Percentiles rank a stretch among this genome's conserved stretches.
phyloP scores from a whole-genome alignment of 2,888 invertebrate species.

The Seira ritae region DNA sequence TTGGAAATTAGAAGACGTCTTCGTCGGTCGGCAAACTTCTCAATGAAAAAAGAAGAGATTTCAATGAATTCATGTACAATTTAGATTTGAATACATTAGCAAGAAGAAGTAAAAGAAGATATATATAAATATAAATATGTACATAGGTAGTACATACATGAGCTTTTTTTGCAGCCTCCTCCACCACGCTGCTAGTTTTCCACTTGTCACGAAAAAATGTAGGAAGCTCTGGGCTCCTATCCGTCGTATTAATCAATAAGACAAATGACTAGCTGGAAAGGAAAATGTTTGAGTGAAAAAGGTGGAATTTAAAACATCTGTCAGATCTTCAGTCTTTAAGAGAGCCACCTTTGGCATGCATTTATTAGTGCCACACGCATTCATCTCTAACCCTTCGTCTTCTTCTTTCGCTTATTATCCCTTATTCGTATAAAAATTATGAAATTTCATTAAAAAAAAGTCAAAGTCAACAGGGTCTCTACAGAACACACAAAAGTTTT shows the following conservation, averaged over 20 bases:
- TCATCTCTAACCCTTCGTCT: neutral
- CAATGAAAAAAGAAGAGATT: conserved; percentile 42
- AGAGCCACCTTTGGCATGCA: conserved; percentile 60
- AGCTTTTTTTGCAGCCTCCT: neutral
- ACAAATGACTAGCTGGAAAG: conserved; percentile 62
- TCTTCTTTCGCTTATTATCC: neutral
- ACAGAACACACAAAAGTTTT: too few relatives aligned
- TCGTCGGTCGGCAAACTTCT: conserved; percentile 43
- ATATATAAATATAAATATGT: neutral
- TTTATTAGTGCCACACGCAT: conserved; percentile 59
- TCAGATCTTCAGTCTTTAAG: conserved; percentile 51
- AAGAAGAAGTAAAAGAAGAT: neutral
- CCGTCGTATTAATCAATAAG: conserved; percentile 66
- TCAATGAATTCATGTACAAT: conserved; percentile 17
- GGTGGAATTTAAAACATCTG: conserved; percentile 64
- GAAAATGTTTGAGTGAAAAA: conserved; percentile 41
- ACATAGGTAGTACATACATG: neutral
- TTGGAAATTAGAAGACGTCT: conserved; percentile 14
- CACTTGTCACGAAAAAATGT: conserved; percentile 62
- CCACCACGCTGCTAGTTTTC: conserved; percentile 17
- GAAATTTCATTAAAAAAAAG: too few relatives aligned
- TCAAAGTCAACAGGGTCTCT: too few relatives aligned
- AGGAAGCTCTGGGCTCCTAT: conserved; percentile 61
- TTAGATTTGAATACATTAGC: conserved; percentile 17
- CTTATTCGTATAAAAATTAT: too few relatives aligned